A percentile compares a stretch with the other conserved stretches of the same genome.
Conservation (phyloP, 2,113 vertebrate species). For the Porphyrio hochstetteri region DNA sequence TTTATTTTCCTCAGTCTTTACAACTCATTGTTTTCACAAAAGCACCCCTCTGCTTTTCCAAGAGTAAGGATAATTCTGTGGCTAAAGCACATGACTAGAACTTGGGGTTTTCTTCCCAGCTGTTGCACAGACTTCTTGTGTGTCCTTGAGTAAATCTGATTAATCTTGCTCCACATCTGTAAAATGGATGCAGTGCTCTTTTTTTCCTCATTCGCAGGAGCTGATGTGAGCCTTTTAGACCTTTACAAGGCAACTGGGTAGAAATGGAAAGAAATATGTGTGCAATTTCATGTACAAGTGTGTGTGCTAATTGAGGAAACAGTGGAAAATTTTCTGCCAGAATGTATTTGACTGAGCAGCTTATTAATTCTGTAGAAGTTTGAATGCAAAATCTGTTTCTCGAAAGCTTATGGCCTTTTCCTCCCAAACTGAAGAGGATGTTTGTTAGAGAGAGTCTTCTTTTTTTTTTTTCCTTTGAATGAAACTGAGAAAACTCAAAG, state of each 20-base stretch:
- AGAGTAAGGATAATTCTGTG: slow-evolving; percentile 50
- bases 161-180: slow-evolving; percentile 31
- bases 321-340: neutral
- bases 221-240: neutral
- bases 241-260: neutral
- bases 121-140: slow-evolving; percentile 52
- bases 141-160: slow-evolving; percentile 26
- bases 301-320: neutral
- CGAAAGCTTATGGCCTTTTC: neutral
- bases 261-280: neutral
- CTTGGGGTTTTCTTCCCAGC: slow-evolving; percentile 48
- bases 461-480: neutral
- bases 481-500: no score
- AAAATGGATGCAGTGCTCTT: neutral
- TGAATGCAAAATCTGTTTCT: neutral
- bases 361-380: neutral
- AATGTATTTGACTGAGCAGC: neutral
- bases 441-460: neutral
- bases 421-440: neutral
- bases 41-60: slow-evolving; percentile 45
- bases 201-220: neutral
- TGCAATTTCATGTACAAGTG: neutral
- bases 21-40: slow-evolving; percentile 62
- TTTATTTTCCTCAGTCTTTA: slow-evolving; percentile 55
- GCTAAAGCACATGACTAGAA: slow-evolving; percentile 38